phyloP scores from a whole-genome alignment of 2,888 invertebrate genomes.

The Rhagophthalmus giganteus region DNA sequence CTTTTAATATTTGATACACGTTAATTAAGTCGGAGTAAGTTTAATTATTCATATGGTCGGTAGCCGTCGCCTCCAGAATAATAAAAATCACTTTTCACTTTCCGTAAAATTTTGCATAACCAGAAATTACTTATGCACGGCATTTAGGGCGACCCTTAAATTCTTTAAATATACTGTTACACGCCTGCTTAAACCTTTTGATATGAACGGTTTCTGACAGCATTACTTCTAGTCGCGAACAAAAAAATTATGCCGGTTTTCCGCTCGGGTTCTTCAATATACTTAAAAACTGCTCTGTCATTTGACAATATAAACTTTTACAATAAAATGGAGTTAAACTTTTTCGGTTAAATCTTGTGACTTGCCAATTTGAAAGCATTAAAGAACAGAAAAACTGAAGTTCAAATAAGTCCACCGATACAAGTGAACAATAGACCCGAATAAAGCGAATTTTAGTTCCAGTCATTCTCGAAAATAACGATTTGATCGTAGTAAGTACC shows the following conservation, averaged over 20 bases:
- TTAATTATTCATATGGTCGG: constrained; percentile 33
- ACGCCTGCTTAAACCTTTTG: constrained; percentile 11
- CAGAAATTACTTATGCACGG: constrained; percentile 19
- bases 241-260: constrained; percentile 1
- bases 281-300: not conserved
- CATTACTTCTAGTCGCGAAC: not conserved
- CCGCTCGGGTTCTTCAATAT: not conserved
- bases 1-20: constrained; percentile 38
- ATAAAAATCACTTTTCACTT: constrained; percentile 23
- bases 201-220: constrained; percentile 12
- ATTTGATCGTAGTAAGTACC: constrained; percentile 33
- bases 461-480: constrained; percentile 16
- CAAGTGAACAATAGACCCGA: constrained; percentile 6
- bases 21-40: constrained; percentile 34
- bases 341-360: constrained; percentile 9
- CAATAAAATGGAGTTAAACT: not conserved
- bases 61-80: constrained; percentile 15
- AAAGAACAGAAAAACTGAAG: not conserved
- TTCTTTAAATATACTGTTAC: constrained; percentile 13
- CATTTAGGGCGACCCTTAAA: constrained; percentile 15
- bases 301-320: not conserved
- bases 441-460: constrained; percentile 5
- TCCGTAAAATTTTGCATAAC: constrained; percentile 17
- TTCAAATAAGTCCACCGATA: constrained; percentile 8
- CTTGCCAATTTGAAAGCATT: constrained; percentile 5